A percentile compares a stretch with the other conserved stretches of the same genome.
Conservation (phyloP, 2,113 vertebrate species). For the Tragelaphus imberbis region DNA sequence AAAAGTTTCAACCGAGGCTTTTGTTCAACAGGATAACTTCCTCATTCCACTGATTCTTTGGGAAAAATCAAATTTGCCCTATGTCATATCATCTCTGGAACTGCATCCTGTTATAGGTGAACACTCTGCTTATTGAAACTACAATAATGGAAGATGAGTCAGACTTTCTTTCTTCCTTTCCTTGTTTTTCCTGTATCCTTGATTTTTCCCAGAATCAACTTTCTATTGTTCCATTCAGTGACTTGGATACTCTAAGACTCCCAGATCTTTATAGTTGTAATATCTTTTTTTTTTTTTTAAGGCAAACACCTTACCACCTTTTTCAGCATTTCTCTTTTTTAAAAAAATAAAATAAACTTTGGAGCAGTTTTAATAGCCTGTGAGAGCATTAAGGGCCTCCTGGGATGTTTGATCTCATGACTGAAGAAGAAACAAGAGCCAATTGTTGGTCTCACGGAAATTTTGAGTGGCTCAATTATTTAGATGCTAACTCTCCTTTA, state of each 20-base stretch:
- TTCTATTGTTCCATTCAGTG: constrained; percentile 30
- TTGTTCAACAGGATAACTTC: background rate
- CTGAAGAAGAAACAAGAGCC: background rate
- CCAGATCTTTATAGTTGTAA: background rate
- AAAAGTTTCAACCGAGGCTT: constrained; percentile 10
- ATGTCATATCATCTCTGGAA: constrained; percentile 10
- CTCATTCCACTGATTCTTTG: background rate
- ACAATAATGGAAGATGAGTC: constrained; percentile 5
- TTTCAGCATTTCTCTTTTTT: background rate
- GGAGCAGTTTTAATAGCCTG: background rate
- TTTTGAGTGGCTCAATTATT: background rate
- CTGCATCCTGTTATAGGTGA: constrained; percentile 1
- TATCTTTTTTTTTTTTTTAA: background rate
- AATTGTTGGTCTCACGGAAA: background rate
- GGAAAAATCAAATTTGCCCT: constrained; percentile 13
- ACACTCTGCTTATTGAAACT: background rate
- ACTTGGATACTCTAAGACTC: background rate
- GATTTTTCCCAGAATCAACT: background rate
- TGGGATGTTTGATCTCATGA: background rate
- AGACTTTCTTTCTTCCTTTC: constrained; percentile 67
- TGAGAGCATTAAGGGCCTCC: background rate
- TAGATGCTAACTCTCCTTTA: background rate
- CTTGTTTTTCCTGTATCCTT: constrained; percentile 35
- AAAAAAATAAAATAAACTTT: background rate
- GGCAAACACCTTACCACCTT: background rate